A percentile compares a stretch with the other conserved stretches of the same genome.
Conservation (phyloP, 2,888 invertebrate genomes). For the Holacanthella duospinosa region DNA sequence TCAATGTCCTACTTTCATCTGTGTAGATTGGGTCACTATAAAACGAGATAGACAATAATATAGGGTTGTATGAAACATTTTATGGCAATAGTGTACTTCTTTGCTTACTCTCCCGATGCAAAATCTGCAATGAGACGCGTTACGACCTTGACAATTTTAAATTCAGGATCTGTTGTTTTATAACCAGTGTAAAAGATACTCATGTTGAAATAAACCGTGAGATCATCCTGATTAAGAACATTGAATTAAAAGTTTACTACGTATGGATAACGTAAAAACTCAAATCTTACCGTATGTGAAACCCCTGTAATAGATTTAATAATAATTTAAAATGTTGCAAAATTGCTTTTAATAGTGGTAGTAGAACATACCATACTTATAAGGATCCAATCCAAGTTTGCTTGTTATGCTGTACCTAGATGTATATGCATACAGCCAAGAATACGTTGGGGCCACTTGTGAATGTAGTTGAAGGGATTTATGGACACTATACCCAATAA, state of each 20-base stretch:
- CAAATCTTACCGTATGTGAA: no score
- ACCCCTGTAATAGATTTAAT: no score
- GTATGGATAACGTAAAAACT: no score
- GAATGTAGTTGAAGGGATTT: neutral
- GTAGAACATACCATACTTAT: slow-evolving; percentile 25
- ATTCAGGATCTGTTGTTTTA: slow-evolving; percentile 17
- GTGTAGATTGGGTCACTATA: slow-evolving; percentile 25
- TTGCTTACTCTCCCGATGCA: slow-evolving; percentile 13
- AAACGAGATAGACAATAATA: no score
- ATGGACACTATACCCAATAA: neutral
- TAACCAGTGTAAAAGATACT: slow-evolving; percentile 21
- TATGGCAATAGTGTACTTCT: no score
- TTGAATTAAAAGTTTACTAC: no score
- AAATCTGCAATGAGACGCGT: slow-evolving; percentile 16
- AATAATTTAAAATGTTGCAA: no score
- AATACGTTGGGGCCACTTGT: neutral
- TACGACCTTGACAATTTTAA: slow-evolving; percentile 12
- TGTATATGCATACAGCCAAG: neutral
- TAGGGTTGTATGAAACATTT: no score
- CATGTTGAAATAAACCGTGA: slow-evolving; percentile 25
- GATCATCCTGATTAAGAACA: no score
- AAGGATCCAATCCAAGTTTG: neutral
- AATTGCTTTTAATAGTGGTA: no score
- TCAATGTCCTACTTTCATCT: neutral
- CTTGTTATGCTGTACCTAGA: neutral